Base-by-base conservation (phyloP, 2,113 vertebrate genomes). In the Ibidorhyncha struthersii region DNA sequence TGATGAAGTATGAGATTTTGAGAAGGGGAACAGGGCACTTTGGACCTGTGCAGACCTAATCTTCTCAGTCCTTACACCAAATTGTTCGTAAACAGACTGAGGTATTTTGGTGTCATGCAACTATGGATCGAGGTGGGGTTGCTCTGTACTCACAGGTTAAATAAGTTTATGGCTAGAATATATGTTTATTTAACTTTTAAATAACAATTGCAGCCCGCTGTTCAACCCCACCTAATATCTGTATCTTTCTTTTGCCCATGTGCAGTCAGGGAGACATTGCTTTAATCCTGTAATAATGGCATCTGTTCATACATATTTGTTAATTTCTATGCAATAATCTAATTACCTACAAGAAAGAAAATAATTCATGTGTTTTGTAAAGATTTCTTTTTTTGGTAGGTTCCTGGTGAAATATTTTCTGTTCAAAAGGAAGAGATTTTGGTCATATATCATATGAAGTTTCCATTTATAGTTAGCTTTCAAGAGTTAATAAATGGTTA, bases 401-500 rank as follows among this genome's bases (percentile, higher is more conserved):
- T 41, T 70, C 20, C 29, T 50, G 20, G 8, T 84, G 27, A 86
- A 49, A n/a, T 40, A 29, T 32, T 70, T 93, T 82, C 45, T 73
- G 17, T 66, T 88, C 40, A 81, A 73, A 62, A 22, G 10, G 52
- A 62, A 52, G 43, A 90, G 45, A 83, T 73, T 66, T 84, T 43
- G 14, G 65, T 45, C 23, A 62, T 21, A 30, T 4, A 2, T 69
- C 26, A 29, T 34, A 49, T 41, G 52, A 81, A n/a, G 55, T 82
- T 88, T 94, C 72, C 32, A 84, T 81, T 92, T 90, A 52, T 50
- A 83, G n/a, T 29, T 84, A 67, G n/a, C n/a, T 86, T 93, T 81
- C 38, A 74, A 47, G 69, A 41, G 21, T 89, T 91, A 86, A 67
- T 82, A 86, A 71, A 59, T 53, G 34, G 29, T 59, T 77, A 47